Evolutionary conservation across 2,797 vertebrate genomes (phyloP).

Genomic region (Protosalanx chinensis): DNA sequence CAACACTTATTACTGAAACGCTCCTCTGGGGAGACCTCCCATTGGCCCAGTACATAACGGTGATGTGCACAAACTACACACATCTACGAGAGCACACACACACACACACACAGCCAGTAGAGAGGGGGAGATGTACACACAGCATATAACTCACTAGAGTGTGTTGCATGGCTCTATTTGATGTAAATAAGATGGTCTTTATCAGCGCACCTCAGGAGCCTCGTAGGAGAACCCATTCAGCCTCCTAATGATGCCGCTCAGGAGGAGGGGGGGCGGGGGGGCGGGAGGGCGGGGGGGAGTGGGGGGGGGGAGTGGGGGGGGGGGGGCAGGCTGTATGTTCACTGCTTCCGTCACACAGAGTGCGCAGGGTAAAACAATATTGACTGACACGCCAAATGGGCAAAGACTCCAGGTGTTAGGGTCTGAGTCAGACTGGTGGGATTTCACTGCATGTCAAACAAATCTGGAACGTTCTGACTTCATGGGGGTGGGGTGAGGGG

Average conservation of each 20-base stretch:
- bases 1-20: constrained; percentile 35
- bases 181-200: constrained; percentile 7
- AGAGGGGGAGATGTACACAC: constrained; percentile 25
- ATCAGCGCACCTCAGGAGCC: not conserved
- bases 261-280: too few relatives aligned
- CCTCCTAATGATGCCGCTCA: not conserved
- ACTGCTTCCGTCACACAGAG: not conserved
- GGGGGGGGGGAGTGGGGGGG: too few relatives aligned
- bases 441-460: not conserved
- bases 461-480: not conserved
- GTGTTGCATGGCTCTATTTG: constrained; percentile 8
- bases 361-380: not conserved
- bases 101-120: constrained; percentile 3
- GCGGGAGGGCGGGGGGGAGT: too few relatives aligned
- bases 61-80: constrained; percentile 22
- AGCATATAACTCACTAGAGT: constrained; percentile 10
- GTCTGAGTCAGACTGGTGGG: not conserved
- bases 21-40: constrained; percentile 15
- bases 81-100: constrained; percentile 20
- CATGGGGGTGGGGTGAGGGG: too few relatives aligned
- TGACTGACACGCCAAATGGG: not conserved
- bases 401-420: not conserved
- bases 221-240: not conserved
- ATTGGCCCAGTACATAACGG: constrained; percentile 21
- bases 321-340: not conserved